A percentile compares a stretch with the other conserved stretches of the same genome.
Evolutionary conservation across 2,888 invertebrate species (phyloP).

Genomic region (Athalia rosae): DNA sequence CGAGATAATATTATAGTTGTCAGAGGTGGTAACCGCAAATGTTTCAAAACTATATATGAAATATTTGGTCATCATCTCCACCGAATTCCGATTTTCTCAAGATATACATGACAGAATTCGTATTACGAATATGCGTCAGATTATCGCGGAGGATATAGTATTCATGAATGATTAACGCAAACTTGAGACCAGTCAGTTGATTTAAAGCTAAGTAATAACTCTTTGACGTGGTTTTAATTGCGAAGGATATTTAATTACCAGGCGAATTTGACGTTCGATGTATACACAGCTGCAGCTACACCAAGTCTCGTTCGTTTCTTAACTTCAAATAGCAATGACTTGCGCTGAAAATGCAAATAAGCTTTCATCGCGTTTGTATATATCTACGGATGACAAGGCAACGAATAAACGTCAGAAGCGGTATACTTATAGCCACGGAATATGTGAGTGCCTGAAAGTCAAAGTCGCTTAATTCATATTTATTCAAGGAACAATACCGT

Average conservation of each 20-base stretch:
- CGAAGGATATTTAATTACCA: slow-evolving; percentile 26
- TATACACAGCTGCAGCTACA: neutral
- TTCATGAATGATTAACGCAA: slow-evolving; percentile 9
- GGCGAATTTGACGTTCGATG: slow-evolving; percentile 18
- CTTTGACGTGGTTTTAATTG: slow-evolving; percentile 31
- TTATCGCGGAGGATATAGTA: slow-evolving; percentile 13
- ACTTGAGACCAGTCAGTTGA: slow-evolving; percentile 25
- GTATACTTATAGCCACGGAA: slow-evolving; percentile 1
- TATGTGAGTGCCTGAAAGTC: neutral
- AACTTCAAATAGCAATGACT: slow-evolving; percentile 35
- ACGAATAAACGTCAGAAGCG: slow-evolving; percentile 19
- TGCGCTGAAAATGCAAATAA: slow-evolving; percentile 28
- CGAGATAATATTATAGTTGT: slow-evolving; percentile 26
- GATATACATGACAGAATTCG: neutral
- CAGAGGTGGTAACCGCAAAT: neutral
- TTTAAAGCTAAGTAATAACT: slow-evolving; percentile 25
- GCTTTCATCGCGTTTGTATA: slow-evolving; percentile 32
- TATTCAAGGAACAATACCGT: slow-evolving; percentile 11
- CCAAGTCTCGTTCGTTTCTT: neutral
- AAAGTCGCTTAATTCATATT: slow-evolving; percentile 21
- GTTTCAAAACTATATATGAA: neutral
- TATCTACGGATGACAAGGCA: slow-evolving; percentile 35
- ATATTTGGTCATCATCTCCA: neutral
- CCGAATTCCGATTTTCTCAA: slow-evolving; percentile 16
- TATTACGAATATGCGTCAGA: neutral